Evolutionary conservation across 2,797 vertebrate species (phyloP).

Genomic region (Takifugu rubripes): DNA sequence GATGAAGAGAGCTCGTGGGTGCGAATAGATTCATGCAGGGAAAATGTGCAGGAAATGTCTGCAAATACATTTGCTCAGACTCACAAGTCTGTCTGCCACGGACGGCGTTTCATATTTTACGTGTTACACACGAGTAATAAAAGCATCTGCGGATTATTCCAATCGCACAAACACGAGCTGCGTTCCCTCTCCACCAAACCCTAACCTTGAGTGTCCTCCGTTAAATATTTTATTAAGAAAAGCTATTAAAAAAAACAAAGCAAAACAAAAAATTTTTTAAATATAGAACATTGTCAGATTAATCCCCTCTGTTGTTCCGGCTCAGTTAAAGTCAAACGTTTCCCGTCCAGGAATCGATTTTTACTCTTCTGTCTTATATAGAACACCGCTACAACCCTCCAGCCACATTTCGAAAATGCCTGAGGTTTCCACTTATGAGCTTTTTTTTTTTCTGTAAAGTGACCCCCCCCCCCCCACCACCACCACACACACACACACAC

Average conservation of each 20-base stretch:
- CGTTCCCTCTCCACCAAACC: too few species aligned
- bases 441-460: slow-evolving; percentile 15
- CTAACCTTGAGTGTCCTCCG: too few species aligned
- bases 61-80: not conserved
- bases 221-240: too few species aligned
- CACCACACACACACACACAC: not conserved
- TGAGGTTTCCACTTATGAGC: slow-evolving; percentile 25
- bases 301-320: not conserved
- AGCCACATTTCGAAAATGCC: slow-evolving; percentile 55
- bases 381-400: slow-evolving; percentile 27
- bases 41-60: not conserved
- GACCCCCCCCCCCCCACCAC: slow-evolving; percentile 4
- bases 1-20: too few species aligned
- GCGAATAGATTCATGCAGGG: too few species aligned
- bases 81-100: not conserved
- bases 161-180: too few species aligned
- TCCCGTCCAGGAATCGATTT: slow-evolving; percentile 1
- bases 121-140: too few species aligned
- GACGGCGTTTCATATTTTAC: too few species aligned
- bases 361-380: slow-evolving; percentile 7
- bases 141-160: too few species aligned
- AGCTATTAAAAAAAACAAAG: not conserved
- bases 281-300: not conserved
- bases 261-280: not conserved
- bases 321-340: not conserved